A percentile compares a stretch with the other conserved stretches of the same genome.
Evolutionary conservation across 2,888 invertebrate species (phyloP).

Genomic region (Lasioglossum oenotherae): DNA sequence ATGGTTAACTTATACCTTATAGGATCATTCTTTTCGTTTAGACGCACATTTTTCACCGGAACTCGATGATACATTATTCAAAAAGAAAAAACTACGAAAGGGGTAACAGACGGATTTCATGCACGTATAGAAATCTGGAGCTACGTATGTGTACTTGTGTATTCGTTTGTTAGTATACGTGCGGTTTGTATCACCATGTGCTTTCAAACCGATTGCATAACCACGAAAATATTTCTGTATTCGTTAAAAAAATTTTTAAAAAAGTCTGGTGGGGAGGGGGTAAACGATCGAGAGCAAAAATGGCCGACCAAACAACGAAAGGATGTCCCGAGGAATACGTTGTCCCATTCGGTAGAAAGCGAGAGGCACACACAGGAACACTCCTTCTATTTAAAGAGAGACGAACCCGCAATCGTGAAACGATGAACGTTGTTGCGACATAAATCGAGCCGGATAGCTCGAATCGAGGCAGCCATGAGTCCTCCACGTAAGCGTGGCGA

Average conservation of each 20-base stretch:
- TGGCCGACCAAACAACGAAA: not conserved
- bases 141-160: not conserved
- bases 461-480: constrained; percentile 54
- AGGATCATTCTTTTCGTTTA: constrained; percentile 54
- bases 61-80: constrained; percentile 42
- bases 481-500: constrained; percentile 71
- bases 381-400: constrained; percentile 33
- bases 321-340: not conserved
- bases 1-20: constrained; percentile 46
- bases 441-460: constrained; percentile 31
- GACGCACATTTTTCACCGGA: constrained; percentile 51
- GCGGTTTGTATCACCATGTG: not conserved
- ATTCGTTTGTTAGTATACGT: not conserved
- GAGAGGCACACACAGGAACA: constrained; percentile 51
- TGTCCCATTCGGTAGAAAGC: constrained; percentile 24
- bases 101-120: constrained; percentile 34
- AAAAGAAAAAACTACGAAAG: constrained; percentile 27
- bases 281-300: not conserved
- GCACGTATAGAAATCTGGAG: constrained; percentile 3
- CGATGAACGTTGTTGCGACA: constrained; percentile 36
- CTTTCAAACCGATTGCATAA: not conserved
- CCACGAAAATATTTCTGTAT: not conserved
- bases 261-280: not conserved
- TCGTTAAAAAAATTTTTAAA: not conserved
- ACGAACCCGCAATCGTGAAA: constrained; percentile 25